Conservation (phyloP, 2,113 vertebrate genomes). For the Sprattus sprattus region DNA sequence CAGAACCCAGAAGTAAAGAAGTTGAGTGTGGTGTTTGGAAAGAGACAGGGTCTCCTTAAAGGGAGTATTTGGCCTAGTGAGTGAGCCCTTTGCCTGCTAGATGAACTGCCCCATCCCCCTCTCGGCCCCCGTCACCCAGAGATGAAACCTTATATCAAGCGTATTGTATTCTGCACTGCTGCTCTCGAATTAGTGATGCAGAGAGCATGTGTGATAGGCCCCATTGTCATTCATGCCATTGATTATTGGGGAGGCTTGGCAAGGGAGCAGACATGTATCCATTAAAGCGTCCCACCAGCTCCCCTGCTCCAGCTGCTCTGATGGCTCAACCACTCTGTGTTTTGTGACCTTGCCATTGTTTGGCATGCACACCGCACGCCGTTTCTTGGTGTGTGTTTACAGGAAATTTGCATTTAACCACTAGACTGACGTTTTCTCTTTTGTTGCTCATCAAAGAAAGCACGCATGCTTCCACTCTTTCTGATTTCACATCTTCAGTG, state of each 20-base stretch:
- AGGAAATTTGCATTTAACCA: conserved; percentile 55
- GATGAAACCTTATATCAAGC: conserved; percentile 58
- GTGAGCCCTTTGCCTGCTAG: conserved; percentile 52
- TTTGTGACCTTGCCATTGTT: conserved; percentile 53
- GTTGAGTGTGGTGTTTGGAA: neutral
- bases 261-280: conserved; percentile 71
- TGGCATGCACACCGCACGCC: conserved; percentile 45
- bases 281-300: conserved; percentile 49
- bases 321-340: conserved; percentile 28
- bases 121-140: conserved; percentile 38
- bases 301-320: conserved; percentile 33
- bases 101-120: conserved; percentile 51
- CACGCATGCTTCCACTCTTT: too few species aligned
- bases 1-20: neutral
- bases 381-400: conserved; percentile 48
- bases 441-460: neutral
- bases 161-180: conserved; percentile 44
- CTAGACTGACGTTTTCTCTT: conserved; percentile 38
- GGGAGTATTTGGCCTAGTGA: conserved; percentile 59
- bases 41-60: conserved; percentile 25
- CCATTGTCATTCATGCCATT: conserved; percentile 74
- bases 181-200: conserved; percentile 54
- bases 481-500: neutral
- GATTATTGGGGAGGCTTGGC: conserved; percentile 72
- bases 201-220: conserved; percentile 43